A percentile compares a stretch with the other conserved stretches of the same genome.
These are phyloP conservation scores for Sepiola atlantica DNA, from an alignment of 2,888 invertebrate genomes.

Conservation along the genomic window DNA sequence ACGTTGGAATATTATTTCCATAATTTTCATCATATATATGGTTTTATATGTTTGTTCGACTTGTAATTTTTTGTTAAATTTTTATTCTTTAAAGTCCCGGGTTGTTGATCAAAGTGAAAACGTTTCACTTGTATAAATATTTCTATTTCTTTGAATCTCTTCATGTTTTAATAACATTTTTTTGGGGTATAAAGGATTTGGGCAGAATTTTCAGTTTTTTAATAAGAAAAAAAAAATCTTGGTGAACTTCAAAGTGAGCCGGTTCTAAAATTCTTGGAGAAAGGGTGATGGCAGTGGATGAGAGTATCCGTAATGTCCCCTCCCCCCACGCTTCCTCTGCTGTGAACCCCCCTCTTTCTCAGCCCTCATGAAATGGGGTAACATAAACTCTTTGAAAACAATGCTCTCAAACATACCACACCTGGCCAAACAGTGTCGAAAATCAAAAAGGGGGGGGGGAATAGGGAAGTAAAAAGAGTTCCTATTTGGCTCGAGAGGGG, in stretches of 20 bases:
- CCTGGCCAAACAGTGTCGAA: background rate
- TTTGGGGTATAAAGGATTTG: no score
- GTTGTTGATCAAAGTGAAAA: no score
- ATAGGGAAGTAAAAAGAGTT: background rate
- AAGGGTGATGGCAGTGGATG: background rate
- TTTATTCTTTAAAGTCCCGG: no score
- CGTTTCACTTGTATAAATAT: no score
- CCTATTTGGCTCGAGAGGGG: background rate
- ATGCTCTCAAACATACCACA: background rate
- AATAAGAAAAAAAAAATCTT: background rate
- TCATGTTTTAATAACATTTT: no score
- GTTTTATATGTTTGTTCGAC: no score
- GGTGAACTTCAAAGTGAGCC: background rate
- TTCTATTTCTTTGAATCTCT: no score
- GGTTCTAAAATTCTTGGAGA: background rate
- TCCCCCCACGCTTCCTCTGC: background rate
- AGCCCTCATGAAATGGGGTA: background rate
- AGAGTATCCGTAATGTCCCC: background rate
- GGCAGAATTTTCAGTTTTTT: no score
- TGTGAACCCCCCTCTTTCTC: background rate
- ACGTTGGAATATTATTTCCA: no score
- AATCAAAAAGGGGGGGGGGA: background rate
- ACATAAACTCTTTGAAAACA: background rate
- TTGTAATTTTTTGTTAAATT: no score
- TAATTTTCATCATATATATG: no score